Conservation (phyloP, 2,797 vertebrate genomes). For the Pangasius sanitwongsei region DNA sequence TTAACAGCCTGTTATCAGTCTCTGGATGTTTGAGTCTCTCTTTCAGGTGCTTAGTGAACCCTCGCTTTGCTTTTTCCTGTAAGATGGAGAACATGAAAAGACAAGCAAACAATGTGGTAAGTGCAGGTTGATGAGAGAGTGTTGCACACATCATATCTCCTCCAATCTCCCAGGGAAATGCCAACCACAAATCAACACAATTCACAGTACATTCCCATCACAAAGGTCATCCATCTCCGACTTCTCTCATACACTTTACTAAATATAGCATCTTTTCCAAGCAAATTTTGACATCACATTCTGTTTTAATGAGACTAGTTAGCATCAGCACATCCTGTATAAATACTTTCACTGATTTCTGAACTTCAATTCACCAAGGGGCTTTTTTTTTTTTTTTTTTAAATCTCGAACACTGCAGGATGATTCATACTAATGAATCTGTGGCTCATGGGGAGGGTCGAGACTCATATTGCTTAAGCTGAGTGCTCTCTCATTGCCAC, state of each 20-base stretch:
- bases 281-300: not conserved
- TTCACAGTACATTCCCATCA: not conserved
- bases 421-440: conserved; percentile 40
- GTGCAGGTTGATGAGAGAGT: conserved; percentile 28
- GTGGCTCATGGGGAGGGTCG: not conserved
- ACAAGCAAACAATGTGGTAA: conserved; percentile 39
- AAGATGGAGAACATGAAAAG: conserved; percentile 23
- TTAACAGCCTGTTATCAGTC: conserved; percentile 9
- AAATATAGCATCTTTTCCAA: conserved; percentile 10
- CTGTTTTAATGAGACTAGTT: not conserved
- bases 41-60: conserved; percentile 66
- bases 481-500: conserved; percentile 19
- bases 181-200: not conserved
- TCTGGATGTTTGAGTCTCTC: conserved; percentile 39
- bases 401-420: conserved; percentile 10
- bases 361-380: not conserved
- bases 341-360: conserved; percentile 1
- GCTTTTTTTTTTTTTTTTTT: not conserved
- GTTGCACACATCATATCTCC: conserved; percentile 19
- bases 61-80: conserved; percentile 59
- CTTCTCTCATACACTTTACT: not conserved
- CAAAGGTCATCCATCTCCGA: not conserved
- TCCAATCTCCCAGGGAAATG: conserved; percentile 27
- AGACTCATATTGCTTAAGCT: not conserved
- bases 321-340: not conserved